Evolutionary conservation across 2,888 invertebrate genomes (phyloP), one percentile per base, ranked within the genome.

Genomic region (Lepetodrilus schrolli): DNA sequence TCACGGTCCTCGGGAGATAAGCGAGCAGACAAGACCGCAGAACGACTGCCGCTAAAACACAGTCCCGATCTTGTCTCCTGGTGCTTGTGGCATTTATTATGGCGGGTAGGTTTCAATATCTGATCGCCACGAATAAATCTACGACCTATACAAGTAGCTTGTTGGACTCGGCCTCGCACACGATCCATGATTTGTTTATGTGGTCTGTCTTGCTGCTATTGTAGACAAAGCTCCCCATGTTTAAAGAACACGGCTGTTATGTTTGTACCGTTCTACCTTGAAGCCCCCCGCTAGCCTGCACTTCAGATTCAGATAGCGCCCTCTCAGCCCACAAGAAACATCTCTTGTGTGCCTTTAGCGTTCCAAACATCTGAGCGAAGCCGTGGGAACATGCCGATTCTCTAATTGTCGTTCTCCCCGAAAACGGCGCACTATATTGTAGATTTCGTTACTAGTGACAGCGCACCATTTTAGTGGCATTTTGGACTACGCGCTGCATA

Each of bases 141-240:
- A 5, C 4, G 26, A 43, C 43, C 34, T 58, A n/a, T n/a, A 58
- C 58, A 58, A 58, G 58, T 58, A 30, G 58, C 34, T 58, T 30
- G 58, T 58, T 58, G 58, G 58, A 13, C 58, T 3, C 58, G 34
- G 58, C 34, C n/a, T 17, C 17, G 21, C 58, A 58, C 58, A 58
- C 58, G 58, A 58, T 58, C 58, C 26, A 23, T 30, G 13, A 13
- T 58, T 58, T 58, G 58, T 51, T 51, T 51, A 48, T 51, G 30
- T 23, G 26, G 30, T 51, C 30, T 26, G 51, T 58, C 13, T 58
- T 30, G 34, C 58, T 58, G 34, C 58, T 58, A 30, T 30, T 58
- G 58, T 58, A 58, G 58, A 58, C 58, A 58, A 58, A 21, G 26
- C 30, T 30, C 30, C n/a, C 30, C 58, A 30, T 58, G 58, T 58